Evolutionary conservation across 2,113 vertebrate genomes (phyloP).

Genomic region (Tachycineta bicolor): DNA sequence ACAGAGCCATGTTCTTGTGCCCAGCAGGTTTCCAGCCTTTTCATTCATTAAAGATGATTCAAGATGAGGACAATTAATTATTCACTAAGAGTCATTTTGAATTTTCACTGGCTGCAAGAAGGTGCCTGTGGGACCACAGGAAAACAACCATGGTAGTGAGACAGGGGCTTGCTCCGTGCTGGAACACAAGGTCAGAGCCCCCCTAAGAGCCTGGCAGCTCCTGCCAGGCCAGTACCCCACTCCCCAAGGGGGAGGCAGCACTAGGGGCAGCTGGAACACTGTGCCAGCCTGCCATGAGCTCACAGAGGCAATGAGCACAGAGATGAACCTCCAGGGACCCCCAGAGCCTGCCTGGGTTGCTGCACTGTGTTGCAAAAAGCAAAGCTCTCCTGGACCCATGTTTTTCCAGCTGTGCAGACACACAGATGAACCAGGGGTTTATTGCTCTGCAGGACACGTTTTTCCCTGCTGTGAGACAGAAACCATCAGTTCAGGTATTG

Average conservation of each 20-base stretch:
- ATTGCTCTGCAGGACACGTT: not conserved
- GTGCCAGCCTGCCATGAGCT: not conserved
- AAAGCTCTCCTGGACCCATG: not conserved
- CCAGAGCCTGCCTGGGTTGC: not conserved
- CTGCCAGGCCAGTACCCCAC: not conserved
- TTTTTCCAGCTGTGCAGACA: not conserved
- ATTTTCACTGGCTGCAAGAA: not conserved
- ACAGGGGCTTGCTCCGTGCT: not conserved
- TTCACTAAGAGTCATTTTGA: conserved; percentile 1
- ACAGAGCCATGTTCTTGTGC: not conserved
- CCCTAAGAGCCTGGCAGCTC: not conserved
- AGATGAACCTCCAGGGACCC: not conserved
- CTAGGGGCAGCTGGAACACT: not conserved
- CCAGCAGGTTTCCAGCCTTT: conserved; percentile 14
- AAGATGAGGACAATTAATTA: conserved; percentile 23
- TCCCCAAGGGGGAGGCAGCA: not conserved
- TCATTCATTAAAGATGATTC: conserved; percentile 40
- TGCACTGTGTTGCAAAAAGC: not conserved
- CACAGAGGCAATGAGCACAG: not conserved
- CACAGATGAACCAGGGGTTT: not conserved
- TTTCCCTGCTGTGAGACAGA: not conserved
- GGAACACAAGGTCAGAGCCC: not conserved
- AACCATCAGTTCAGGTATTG: not conserved
- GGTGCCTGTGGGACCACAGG: not conserved
- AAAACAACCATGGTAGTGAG: not conserved